These are phyloP conservation scores for Pseudotriccus pelzelni DNA, from an alignment of 2,797 vertebrate species.

Conservation along the genomic window DNA sequence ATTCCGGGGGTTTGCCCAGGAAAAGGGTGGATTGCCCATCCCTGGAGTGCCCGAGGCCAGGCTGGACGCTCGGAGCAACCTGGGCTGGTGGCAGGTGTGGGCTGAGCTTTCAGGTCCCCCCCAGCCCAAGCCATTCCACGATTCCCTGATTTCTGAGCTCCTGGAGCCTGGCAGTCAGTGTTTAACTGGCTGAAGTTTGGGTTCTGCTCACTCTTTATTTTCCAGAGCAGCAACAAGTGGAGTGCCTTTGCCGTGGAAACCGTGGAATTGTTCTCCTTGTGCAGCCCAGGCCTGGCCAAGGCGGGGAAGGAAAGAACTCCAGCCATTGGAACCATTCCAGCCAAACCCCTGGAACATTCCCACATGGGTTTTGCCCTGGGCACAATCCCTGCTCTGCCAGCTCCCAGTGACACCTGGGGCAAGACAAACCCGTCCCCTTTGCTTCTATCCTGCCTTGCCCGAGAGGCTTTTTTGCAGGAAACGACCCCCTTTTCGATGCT, in stretches of 20 bases:
- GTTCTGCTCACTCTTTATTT: neutral
- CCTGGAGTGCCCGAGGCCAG: neutral
- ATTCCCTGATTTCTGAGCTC: neutral
- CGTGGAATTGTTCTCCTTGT: neutral
- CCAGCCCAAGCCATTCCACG: neutral
- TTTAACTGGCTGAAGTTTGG: neutral
- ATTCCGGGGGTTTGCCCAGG: neutral
- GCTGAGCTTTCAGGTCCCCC: neutral
- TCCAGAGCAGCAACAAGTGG: neutral
- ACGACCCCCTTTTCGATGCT: neutral
- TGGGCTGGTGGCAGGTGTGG: neutral
- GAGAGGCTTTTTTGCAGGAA: neutral
- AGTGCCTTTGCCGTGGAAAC: neutral
- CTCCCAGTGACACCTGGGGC: neutral
- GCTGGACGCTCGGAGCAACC: neutral
- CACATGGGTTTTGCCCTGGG: neutral
- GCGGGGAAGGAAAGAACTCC: neutral
- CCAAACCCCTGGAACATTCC: neutral
- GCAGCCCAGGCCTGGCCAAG: neutral
- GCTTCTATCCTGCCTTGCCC: neutral
- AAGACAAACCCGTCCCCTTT: neutral
- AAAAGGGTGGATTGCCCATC: neutral
- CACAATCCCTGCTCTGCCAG: neutral
- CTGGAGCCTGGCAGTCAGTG: neutral
- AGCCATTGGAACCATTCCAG: neutral